Evolutionary conservation across 1,140 invertebrate genomes (phyloP), one percentile per base, ranked within the genome.

Genomic region (Bradysia coprophila): DNA sequence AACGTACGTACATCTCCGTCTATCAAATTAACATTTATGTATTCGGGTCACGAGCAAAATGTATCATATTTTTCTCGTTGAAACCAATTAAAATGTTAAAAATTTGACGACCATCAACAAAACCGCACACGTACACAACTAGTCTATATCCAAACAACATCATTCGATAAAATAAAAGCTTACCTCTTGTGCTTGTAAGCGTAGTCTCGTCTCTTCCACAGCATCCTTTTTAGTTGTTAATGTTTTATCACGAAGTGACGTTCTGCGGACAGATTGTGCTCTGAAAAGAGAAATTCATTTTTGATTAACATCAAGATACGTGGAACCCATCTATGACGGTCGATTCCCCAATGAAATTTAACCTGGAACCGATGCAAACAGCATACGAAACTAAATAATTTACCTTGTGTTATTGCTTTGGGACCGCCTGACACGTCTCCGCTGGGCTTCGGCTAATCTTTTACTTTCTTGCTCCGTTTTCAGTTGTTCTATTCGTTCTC

Each of bases 201-300:
- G 65, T 2, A 84, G 59, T 19, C 78, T 66, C 10, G 87, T 88
- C 65, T 97, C 93, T 61, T 94, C 90, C 37, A 84, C 74, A 9
- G 86, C 89, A 65, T 97, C 92, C 53, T 90, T 87, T 63, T 92
- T 89, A n/a, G 90, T 88, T 33, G 91, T 87, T 44, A 89, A 68
- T 42, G 81, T 85, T 62, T 93, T 94, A 59, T 97, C 91, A 22
- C 91, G 71, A 44, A 95, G 77, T n/a, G 89, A 94, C 21, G 90
- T 94, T 38, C 93, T 71, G 38, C 91, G 71, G 31, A 96, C 87
- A 20, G 89, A 93, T 54, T 93, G 85, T 41, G 88, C 84, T 55
- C 70, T 70, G 45, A 16, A 51, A 39, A 4, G 13, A 28, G 24
- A 28, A 6, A 28, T 8, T 20, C 38, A 41, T 22, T 40, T 40